A percentile compares a stretch with the other conserved stretches of the same genome.
Conservation (phyloP, 2,888 invertebrate genomes). For the Pseudoips prasinana region DNA sequence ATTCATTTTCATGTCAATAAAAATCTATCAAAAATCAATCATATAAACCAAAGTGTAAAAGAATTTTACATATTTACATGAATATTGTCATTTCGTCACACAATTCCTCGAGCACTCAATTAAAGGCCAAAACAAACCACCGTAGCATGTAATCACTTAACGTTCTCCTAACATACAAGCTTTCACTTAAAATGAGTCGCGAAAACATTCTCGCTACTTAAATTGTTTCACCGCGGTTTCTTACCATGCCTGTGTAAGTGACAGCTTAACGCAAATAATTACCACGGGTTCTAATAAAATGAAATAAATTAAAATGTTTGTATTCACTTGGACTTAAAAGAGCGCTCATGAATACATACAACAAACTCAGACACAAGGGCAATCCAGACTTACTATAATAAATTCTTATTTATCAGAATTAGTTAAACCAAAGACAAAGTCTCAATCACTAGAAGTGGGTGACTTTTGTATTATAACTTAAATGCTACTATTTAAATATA, state of each 20-base stretch:
- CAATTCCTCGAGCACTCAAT: slow-evolving; percentile 14
- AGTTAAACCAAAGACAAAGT: not conserved
- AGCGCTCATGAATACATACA: not conserved
- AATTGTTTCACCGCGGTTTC: slow-evolving; percentile 41
- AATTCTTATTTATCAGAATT: not conserved
- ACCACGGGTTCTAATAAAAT: not conserved
- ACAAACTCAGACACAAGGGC: not conserved
- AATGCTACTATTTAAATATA: too few relatives aligned
- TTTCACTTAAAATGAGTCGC: slow-evolving; percentile 46
- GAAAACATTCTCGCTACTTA: slow-evolving; percentile 37
- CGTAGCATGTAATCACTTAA: slow-evolving; percentile 35
- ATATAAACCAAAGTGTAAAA: too few relatives aligned
- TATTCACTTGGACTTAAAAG: not conserved
- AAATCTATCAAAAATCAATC: not conserved
- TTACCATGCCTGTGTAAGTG: slow-evolving; percentile 18
- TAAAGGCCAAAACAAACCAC: slow-evolving; percentile 27
- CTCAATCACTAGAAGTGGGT: too few relatives aligned
- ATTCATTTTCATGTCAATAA: not conserved
- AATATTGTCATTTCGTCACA: not conserved
- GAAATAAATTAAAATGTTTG: not conserved
- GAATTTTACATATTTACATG: not conserved
- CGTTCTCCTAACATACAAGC: slow-evolving; percentile 36
- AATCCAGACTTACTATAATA: not conserved
- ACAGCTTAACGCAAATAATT: not conserved
- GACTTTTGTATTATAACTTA: too few relatives aligned